Conservation (phyloP, 2,797 vertebrate species). For the Forpus xanthops region DNA sequence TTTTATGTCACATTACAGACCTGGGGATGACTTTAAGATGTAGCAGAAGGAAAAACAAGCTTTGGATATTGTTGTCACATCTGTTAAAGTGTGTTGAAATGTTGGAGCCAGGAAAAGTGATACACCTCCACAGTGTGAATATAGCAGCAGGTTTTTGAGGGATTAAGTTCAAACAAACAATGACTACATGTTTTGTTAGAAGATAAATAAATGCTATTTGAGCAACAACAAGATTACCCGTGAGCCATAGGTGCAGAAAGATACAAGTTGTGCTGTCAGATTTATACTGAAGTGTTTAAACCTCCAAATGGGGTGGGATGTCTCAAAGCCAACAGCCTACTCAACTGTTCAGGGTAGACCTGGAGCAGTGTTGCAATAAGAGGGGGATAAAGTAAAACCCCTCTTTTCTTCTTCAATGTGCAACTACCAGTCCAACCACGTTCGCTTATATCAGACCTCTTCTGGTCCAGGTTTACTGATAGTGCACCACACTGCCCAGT, state of each 20-base stretch:
- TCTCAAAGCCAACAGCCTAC: not conserved
- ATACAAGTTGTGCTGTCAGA: not conserved
- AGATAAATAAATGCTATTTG: not conserved
- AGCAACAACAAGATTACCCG: not conserved
- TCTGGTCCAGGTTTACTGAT: too few relatives aligned
- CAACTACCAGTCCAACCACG: too few relatives aligned
- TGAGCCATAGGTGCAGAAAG: not conserved
- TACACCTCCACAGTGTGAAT: not conserved
- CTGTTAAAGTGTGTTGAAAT: not conserved
- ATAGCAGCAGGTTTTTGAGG: not conserved
- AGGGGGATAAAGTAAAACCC: too few relatives aligned
- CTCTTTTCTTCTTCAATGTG: too few relatives aligned
- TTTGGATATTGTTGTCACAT: not conserved
- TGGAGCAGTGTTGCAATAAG: too few relatives aligned
- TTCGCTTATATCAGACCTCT: too few relatives aligned
- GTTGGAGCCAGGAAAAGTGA: not conserved
- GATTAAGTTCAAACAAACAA: not conserved
- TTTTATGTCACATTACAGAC: not conserved
- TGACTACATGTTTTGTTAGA: not conserved
- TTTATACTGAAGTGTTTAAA: not conserved
- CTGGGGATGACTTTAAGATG: not conserved
- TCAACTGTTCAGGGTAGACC: not conserved
- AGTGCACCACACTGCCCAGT: too few relatives aligned
- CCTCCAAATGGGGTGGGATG: not conserved
- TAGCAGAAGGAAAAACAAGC: not conserved